phyloP scores from a whole-genome alignment of 2,888 invertebrate genomes.

The Monopis laevigella region DNA sequence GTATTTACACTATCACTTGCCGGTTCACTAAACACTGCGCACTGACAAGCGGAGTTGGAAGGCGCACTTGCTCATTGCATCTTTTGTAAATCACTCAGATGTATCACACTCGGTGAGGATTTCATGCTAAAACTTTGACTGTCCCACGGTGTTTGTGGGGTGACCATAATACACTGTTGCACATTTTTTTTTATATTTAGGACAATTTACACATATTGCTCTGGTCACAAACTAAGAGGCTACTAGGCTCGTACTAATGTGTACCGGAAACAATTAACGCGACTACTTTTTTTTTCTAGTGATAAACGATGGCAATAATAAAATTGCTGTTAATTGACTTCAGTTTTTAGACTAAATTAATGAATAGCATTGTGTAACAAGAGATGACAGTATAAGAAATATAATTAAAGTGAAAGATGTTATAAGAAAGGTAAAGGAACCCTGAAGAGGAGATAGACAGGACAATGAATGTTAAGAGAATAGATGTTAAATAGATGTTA shows the following conservation, averaged over 20 bases:
- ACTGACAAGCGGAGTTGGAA: conserved; percentile 2
- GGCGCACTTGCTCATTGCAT: conserved; percentile 3
- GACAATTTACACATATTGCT: too few relatives aligned
- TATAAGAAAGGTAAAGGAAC: too few relatives aligned
- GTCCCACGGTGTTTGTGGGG: conserved; percentile 4
- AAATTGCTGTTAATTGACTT: too few relatives aligned
- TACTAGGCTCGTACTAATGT: neutral
- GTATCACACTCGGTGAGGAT: conserved; percentile 6
- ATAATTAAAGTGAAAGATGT: too few relatives aligned
- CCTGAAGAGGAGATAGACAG: too few relatives aligned
- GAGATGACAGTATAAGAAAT: too few relatives aligned
- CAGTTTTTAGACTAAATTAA: too few relatives aligned
- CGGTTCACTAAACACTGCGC: conserved; percentile 5
- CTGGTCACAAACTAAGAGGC: neutral
- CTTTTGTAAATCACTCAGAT: conserved; percentile 10
- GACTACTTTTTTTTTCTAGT: too few relatives aligned
- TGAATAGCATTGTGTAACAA: too few relatives aligned
- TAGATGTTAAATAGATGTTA: too few relatives aligned
- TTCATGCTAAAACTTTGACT: neutral
- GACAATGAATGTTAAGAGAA: too few relatives aligned
- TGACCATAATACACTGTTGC: neutral
- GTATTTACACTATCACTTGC: conserved; percentile 8
- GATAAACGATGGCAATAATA: too few relatives aligned
- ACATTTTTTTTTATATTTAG: neutral
- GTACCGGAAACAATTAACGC: neutral